Conservation (phyloP, 2,797 vertebrate genomes). For the Apogon hyalosoma region DNA sequence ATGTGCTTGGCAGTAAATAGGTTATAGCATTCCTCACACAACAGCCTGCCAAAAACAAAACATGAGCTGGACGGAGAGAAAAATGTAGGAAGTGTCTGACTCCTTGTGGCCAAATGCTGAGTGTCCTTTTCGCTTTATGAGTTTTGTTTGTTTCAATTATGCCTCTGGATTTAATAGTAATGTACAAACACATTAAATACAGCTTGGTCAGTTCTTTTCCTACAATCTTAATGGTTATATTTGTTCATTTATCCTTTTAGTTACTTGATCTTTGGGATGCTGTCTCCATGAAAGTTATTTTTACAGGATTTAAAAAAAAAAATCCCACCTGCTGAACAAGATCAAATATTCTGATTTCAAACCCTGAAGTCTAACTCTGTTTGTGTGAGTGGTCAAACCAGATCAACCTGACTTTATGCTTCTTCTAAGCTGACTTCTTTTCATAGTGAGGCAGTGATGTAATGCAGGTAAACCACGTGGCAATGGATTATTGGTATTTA, state of each 20-base stretch:
- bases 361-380: not conserved
- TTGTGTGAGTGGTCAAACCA: not conserved
- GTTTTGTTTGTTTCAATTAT: too few species aligned
- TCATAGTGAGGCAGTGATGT: conserved; percentile 28
- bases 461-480: conserved; percentile 32
- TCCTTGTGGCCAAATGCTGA: conserved; percentile 25
- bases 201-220: too few species aligned
- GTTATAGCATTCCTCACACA: conserved; percentile 50
- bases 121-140: conserved; percentile 1
- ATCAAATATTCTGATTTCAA: not conserved
- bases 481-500: conserved; percentile 53
- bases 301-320: too few species aligned
- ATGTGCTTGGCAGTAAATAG: conserved; percentile 14
- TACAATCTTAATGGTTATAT: too few species aligned
- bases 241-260: too few species aligned
- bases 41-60: not conserved
- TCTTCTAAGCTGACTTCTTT: not conserved
- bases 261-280: too few species aligned
- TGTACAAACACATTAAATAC: too few species aligned
- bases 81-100: conserved; percentile 15
- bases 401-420: not conserved
- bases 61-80: not conserved
- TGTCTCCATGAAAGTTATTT: too few species aligned
- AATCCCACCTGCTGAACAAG: too few species aligned
- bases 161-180: too few species aligned